phyloP scores from a whole-genome alignment of 2,113 vertebrate species.

The Crotalus helleri region DNA sequence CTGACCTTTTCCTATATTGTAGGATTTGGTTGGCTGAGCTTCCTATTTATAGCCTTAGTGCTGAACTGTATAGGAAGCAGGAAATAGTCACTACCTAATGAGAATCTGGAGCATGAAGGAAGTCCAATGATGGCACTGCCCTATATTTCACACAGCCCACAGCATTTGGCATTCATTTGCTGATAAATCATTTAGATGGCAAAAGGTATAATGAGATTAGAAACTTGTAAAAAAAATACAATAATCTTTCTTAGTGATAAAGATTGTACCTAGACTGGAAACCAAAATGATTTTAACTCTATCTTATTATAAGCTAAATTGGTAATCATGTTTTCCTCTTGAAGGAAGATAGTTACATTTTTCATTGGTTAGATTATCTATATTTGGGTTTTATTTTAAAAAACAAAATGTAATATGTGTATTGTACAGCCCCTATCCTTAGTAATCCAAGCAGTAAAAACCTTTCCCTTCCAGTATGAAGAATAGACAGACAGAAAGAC shows the following conservation, averaged over 20 bases:
- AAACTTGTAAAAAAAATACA: slow-evolving; percentile 49
- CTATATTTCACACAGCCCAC: slow-evolving; percentile 58
- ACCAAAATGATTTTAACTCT: slow-evolving; percentile 59
- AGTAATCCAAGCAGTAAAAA: background rate
- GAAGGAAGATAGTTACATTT: slow-evolving; percentile 40
- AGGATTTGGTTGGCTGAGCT: slow-evolving; percentile 66
- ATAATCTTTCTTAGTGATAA: slow-evolving; percentile 66
- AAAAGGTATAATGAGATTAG: slow-evolving; percentile 73
- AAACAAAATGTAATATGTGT: background rate
- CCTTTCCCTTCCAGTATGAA: background rate
- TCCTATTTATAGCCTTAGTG: slow-evolving; percentile 65
- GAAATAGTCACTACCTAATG: slow-evolving; percentile 63
- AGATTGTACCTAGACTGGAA: slow-evolving; percentile 42
- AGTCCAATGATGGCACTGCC: slow-evolving; percentile 51
- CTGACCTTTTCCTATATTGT: slow-evolving; percentile 69
- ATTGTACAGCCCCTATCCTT: background rate
- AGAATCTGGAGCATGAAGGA: slow-evolving; percentile 61
- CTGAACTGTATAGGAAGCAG: slow-evolving; percentile 48
- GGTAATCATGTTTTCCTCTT: slow-evolving; percentile 58
- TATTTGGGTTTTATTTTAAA: slow-evolving; percentile 33
- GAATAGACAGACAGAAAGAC: background rate
- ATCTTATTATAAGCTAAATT: slow-evolving; percentile 59
- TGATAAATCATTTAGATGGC: slow-evolving; percentile 68
- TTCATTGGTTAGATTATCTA: slow-evolving; percentile 25
- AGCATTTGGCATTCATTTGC: slow-evolving; percentile 54